Evolutionary conservation across 1,140 invertebrate genomes (phyloP).

Genomic region (Panagrolaimus sp.): DNA sequence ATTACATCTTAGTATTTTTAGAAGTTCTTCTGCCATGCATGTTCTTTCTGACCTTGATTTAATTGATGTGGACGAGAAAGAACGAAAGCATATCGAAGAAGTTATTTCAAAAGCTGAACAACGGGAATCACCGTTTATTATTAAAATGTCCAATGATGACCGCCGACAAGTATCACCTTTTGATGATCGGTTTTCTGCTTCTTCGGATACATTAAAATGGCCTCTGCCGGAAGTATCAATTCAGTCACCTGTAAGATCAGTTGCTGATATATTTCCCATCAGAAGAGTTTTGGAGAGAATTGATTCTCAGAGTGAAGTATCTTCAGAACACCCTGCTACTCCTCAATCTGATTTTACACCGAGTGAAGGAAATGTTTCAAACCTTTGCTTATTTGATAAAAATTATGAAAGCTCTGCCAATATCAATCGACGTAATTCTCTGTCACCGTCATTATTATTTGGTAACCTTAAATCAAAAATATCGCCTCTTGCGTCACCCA

Average conservation of each 20-base stretch:
- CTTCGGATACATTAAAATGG: too few relatives aligned
- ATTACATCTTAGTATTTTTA: slow-evolving; percentile 28
- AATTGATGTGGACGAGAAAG: slow-evolving; percentile 18
- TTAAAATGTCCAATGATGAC: neutral
- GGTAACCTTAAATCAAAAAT: neutral
- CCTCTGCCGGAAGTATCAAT: neutral
- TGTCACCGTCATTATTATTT: slow-evolving; percentile 1
- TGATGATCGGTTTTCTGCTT: neutral
- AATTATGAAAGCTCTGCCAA: neutral
- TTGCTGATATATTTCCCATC: neutral
- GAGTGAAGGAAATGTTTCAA: neutral
- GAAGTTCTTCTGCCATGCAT: slow-evolving; percentile 32
- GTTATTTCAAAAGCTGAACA: slow-evolving; percentile 33
- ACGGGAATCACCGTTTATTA: slow-evolving; percentile 24
- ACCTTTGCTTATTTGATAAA: neutral
- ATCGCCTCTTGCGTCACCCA: neutral
- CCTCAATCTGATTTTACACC: neutral
- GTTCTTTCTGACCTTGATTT: slow-evolving; percentile 23
- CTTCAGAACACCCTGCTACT: neutral
- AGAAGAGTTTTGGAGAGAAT: neutral
- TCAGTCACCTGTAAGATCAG: neutral
- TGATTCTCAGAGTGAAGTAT: slow-evolving; percentile 14
- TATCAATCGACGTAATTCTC: neutral
- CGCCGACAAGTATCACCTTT: neutral
- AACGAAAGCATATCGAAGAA: slow-evolving; percentile 33